Percentiles rank a stretch among this genome's conserved stretches.
Evolutionary conservation across 2,113 vertebrate species (phyloP).

Genomic region (Myotis brandtii): DNA sequence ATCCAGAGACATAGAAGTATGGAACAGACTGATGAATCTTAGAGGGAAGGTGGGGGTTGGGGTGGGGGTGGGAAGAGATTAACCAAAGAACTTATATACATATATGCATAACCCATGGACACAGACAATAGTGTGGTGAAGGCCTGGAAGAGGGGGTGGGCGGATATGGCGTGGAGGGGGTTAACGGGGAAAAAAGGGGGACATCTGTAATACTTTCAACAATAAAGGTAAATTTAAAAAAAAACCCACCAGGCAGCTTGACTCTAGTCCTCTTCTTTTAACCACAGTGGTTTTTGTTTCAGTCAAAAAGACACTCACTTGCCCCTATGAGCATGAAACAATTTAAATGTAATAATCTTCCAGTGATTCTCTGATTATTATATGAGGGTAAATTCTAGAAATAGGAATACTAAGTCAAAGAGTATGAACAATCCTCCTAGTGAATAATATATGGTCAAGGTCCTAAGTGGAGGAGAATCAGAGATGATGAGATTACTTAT

Average conservation of each 20-base stretch:
- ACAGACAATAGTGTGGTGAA: too few relatives aligned
- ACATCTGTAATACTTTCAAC: too few relatives aligned
- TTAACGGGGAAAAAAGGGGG: too few relatives aligned
- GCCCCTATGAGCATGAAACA: not conserved
- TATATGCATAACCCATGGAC: too few relatives aligned
- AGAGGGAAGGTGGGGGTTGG: too few relatives aligned
- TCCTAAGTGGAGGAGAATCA: not conserved
- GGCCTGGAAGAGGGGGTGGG: too few relatives aligned
- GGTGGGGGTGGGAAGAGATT: too few relatives aligned
- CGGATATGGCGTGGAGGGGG: too few relatives aligned
- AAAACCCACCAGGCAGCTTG: not conserved
- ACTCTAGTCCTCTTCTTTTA: not conserved
- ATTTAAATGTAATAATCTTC: constrained; percentile 2
- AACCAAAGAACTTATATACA: too few relatives aligned
- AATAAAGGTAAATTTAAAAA: too few relatives aligned
- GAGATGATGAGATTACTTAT: not conserved
- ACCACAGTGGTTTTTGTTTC: not conserved
- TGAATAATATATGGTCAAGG: not conserved
- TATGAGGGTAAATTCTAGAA: constrained; percentile 20
- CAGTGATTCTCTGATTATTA: not conserved
- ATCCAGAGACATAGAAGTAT: too few relatives aligned
- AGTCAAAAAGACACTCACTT: not conserved
- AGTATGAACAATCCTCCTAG: not conserved
- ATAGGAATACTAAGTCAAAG: not conserved
- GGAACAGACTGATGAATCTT: too few relatives aligned